These are phyloP conservation scores for Microctenopoma lineatum DNA, from an alignment of 2,797 vertebrate species.

Conservation along the genomic window DNA sequence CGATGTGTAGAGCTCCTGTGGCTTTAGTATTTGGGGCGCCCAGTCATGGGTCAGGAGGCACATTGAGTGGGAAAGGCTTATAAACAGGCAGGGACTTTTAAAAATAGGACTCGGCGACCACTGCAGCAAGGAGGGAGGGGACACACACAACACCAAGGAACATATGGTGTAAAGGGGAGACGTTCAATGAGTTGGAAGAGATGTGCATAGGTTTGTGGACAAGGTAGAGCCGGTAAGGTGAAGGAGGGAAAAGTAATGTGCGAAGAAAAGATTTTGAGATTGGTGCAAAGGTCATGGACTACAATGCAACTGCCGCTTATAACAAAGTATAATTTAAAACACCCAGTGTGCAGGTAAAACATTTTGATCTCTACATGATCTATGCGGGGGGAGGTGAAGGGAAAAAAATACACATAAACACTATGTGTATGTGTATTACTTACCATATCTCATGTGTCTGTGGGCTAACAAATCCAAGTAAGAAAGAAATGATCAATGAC, in stretches of 20 bases:
- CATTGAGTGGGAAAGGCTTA: conserved; percentile 21
- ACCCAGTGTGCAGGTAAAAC: conserved; percentile 40
- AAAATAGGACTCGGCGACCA: conserved; percentile 66
- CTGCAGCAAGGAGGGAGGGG: conserved; percentile 62
- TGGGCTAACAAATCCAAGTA: conserved; percentile 81
- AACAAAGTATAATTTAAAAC: conserved; percentile 28
- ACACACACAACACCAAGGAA: conserved; percentile 52
- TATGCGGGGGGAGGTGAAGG: conserved; percentile 24
- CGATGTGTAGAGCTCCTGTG: conserved; percentile 31
- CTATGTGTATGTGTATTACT: conserved; percentile 74
- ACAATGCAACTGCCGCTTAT: conserved; percentile 48
- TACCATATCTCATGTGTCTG: conserved; percentile 80
- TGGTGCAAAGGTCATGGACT: conserved; percentile 57
- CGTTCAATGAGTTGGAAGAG: conserved; percentile 19
- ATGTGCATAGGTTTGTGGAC: conserved; percentile 6
- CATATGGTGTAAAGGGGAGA: conserved; percentile 55
- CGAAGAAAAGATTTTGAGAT: conserved; percentile 39
- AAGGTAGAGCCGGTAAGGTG: conserved; percentile 33
- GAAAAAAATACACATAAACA: conserved; percentile 71
- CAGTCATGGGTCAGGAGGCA: conserved; percentile 60
- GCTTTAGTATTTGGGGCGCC: conserved; percentile 66
- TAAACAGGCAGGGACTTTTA: conserved; percentile 53
- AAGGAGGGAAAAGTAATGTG: conserved; percentile 26
- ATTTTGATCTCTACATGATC: conserved; percentile 25
- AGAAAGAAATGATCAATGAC: conserved; percentile 79